Evolutionary conservation across 1,140 invertebrate species (phyloP), one percentile per base, ranked within the genome.

Genomic region (Brachionus calyciflorus): DNA sequence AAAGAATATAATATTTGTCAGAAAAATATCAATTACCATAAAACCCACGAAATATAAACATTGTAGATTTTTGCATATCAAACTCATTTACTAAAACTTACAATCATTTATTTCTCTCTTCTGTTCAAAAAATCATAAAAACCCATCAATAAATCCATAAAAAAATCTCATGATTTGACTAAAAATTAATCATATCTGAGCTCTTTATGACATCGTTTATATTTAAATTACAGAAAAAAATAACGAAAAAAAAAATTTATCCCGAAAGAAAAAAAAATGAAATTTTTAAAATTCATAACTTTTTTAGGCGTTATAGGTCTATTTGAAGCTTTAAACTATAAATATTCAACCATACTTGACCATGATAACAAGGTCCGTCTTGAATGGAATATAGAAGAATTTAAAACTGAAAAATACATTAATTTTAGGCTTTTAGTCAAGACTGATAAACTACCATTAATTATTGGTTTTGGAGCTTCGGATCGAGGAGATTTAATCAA

Each of bases 401-500:
- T 4, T 19, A n/a, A 60, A n/a, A 19, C 55, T 14, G n/a, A 60
- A 21, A 44, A 41, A 65, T 41, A 24, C 28, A 26, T 46, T 12
- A 21, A 44, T 21, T 65, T 65, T 65, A 65, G 44, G 14, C 24
- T 65, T 1, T 24, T 24, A 10, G 40, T 44, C 10, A 21, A 65
- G 12, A 44, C 41, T 19, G 19, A 21, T 12, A 19, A 26, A 24
- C 12, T 65, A 24, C 60, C 60, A 14, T 37, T 80, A 26, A 79
- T 81, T 78, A 78, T 84, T 21, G 82, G 79, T 0, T 78, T 84
- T 6, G 95, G 95, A 37, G 97, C 97, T 85, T 97, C 94, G 0
- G 89, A 94, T 81, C 90, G 92, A 79, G 95, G 94, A 3, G 87
- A 90, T 44, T 75, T 88, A 0, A 87, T 87, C 30, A 88, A 89